A percentile compares a stretch with the other conserved stretches of the same genome.
These are phyloP conservation scores for Natator depressus DNA, from an alignment of 2,113 vertebrate genomes.

Conservation along the genomic window DNA sequence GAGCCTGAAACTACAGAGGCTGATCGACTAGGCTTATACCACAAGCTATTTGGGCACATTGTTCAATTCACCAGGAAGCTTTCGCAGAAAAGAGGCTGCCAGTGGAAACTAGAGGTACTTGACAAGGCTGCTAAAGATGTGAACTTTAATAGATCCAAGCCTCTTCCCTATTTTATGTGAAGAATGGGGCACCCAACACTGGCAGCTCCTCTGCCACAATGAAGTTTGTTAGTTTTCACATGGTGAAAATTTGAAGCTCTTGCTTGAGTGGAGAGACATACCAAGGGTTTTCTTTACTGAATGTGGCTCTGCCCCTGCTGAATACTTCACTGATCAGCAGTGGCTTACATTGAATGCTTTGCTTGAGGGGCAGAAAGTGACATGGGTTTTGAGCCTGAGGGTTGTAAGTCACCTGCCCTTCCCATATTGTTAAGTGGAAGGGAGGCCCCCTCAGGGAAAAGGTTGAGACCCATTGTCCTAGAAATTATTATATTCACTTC, in stretches of 20 bases:
- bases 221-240: conserved; percentile 21
- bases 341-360: background rate
- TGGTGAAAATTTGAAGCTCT: background rate
- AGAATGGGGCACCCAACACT: background rate
- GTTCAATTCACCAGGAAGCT: background rate
- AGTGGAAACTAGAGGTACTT: background rate
- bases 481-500: background rate
- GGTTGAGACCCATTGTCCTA: background rate
- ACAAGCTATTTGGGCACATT: background rate
- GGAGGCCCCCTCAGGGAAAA: background rate
- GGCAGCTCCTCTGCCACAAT: background rate
- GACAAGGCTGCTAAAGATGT: background rate
- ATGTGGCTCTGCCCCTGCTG: background rate
- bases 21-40: background rate
- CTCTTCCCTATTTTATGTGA: background rate
- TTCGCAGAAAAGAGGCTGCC: background rate
- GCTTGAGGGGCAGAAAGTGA: background rate
- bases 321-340: background rate
- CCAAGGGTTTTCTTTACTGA: background rate
- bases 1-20: background rate
- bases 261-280: background rate
- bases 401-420: background rate
- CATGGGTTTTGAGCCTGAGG: background rate
- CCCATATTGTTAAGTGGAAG: background rate
- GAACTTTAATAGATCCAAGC: background rate